A percentile compares a stretch with the other conserved stretches of the same genome.
Conservation (phyloP, 2,797 vertebrate genomes). For the Oryzias sinensis region DNA sequence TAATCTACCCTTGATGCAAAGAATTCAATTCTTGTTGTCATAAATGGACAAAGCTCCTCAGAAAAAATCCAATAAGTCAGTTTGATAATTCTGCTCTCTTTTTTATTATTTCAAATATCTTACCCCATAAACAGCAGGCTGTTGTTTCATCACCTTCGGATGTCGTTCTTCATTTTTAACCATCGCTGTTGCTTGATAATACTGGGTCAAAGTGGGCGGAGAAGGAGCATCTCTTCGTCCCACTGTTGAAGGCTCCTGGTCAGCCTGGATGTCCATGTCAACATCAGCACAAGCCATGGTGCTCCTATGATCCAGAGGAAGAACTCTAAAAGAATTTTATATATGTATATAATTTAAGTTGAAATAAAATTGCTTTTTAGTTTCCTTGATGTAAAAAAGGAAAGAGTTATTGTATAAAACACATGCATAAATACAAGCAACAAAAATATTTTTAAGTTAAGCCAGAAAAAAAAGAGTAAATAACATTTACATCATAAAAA, state of each 20-base stretch:
- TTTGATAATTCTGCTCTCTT: background rate
- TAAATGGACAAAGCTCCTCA: background rate
- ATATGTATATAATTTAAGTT: background rate
- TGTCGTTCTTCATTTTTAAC: conserved; percentile 20
- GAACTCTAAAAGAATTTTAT: background rate
- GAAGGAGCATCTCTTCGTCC: background rate
- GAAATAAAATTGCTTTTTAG: background rate
- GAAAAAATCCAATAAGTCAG: no score
- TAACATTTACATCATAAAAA: background rate
- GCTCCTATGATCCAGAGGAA: conserved; percentile 16
- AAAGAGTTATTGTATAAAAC: background rate
- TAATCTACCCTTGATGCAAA: no score
- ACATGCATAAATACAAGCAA: no score
- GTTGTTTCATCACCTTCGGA: conserved; percentile 61
- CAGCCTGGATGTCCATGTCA: conserved; percentile 55
- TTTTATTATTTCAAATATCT: conserved; percentile 22
- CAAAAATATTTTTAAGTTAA: background rate
- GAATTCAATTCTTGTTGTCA: no score
- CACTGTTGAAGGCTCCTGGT: background rate
- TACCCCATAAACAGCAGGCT: conserved; percentile 73
- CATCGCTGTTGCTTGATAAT: conserved; percentile 54
- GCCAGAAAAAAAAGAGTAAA: no score
- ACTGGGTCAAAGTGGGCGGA: conserved; percentile 1
- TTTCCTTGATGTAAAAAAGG: no score
- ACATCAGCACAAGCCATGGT: conserved; percentile 68